Conservation (phyloP, 2,888 invertebrate species). For the Lasioglossum vierecki region DNA sequence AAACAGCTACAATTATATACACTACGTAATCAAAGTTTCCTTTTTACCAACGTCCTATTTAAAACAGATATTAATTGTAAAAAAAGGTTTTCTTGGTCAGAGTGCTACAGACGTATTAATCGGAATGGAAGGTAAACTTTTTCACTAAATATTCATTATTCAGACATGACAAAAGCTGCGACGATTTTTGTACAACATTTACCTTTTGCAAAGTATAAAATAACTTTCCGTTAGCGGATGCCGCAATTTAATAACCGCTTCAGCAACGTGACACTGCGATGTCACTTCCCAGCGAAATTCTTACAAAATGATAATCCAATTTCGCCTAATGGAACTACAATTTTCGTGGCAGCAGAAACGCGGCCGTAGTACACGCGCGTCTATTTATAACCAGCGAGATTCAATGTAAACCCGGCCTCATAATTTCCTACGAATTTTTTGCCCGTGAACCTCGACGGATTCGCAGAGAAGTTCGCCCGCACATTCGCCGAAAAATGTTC, state of each 20-base stretch:
- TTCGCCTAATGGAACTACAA: slow-evolving; percentile 4
- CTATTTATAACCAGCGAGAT: not conserved
- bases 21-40: no score
- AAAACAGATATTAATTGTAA: no score
- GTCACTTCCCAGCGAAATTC: not conserved
- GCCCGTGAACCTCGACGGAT: not conserved
- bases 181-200: no score
- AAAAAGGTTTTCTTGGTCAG: no score
- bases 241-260: not conserved
- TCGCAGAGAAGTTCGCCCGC: not conserved
- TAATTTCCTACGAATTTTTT: slow-evolving; percentile 17
- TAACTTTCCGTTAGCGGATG: not conserved
- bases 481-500: slow-evolving; percentile 10
- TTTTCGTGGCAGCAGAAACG: not conserved
- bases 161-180: no score
- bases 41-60: no score
- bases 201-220: not conserved
- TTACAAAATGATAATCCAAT: not conserved
- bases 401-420: slow-evolving; percentile 8
- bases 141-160: no score
- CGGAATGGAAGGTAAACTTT: no score
- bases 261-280: not conserved
- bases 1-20: no score
- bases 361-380: not conserved
- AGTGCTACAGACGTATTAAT: no score